These are phyloP conservation scores for Cecidostiba fungosa DNA, from an alignment of 2,888 invertebrate genomes.

Conservation along the genomic window DNA sequence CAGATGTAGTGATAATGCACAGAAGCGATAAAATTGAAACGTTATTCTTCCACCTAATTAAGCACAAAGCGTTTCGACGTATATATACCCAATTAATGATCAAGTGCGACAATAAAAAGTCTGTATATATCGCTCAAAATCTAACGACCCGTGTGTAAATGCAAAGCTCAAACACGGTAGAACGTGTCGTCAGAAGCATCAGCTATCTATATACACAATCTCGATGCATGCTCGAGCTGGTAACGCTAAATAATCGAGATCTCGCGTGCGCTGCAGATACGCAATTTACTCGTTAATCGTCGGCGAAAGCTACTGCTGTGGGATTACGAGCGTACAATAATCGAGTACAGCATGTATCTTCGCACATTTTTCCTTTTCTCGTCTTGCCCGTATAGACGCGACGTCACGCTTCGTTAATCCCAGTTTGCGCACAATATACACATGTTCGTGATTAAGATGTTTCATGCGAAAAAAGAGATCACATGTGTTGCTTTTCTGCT, in stretches of 20 bases:
- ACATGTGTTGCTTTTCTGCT: background rate
- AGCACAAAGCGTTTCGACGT: background rate
- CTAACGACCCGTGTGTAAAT: background rate
- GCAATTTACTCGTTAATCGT: conserved; percentile 16
- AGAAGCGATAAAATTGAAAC: background rate
- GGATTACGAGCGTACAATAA: background rate
- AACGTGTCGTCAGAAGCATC: conserved; percentile 9
- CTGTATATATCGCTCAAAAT: background rate
- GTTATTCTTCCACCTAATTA: background rate
- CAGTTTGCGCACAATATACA: background rate
- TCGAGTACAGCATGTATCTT: background rate
- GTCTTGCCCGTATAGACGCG: background rate
- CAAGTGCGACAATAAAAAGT: background rate
- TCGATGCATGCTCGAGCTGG: background rate
- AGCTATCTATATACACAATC: background rate
- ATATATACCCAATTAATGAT: background rate
- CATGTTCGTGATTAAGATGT: background rate
- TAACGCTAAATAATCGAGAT: background rate
- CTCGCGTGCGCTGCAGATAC: background rate
- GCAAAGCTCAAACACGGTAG: background rate
- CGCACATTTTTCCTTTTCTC: background rate
- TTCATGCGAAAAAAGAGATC: background rate
- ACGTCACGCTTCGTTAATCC: conserved; percentile 7
- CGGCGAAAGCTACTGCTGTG: conserved; percentile 4
- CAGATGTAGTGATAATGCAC: background rate